Base-by-base conservation (phyloP, 2,113 vertebrate species). In the Panthera tigris region DNA sequence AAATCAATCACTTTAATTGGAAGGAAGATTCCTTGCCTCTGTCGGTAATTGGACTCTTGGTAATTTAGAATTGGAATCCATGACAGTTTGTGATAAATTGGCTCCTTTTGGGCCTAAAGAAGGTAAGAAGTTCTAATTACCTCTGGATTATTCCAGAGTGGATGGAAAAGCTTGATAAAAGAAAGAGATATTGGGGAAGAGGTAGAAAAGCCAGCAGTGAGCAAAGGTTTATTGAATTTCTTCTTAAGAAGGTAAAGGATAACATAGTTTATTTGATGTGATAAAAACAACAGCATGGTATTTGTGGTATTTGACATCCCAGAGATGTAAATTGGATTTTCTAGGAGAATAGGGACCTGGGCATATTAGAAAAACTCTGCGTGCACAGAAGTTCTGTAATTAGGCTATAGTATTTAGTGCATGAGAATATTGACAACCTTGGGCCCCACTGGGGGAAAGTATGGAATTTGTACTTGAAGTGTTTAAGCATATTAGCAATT, bases 1-100 rank as follows among this genome's bases (percentile, higher is more conserved):
- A 98, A 98, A 98, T 98, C 98, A 98, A 80, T 98, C 98, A 90
- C 93, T 98, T 98, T 99, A 99, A 98, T 98, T 98, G 97, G 98
- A 97, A 98, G 95, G 94, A 92, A 61, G 97, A 95, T 97, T 95
- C 63, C 83, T 97, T 21, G 80, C 96, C 93, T 97, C 90, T 96
- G 88, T 97, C 19, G 11, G 48, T 98, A 98, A 94, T 97, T 98
- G 96, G 97, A 87, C 97, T 98, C 97, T 68, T 97, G 97, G 94
- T 98, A 98, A 98, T 98, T 98, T 98, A 98, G 98, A 98, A 97
- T 93, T 9, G 18, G 93, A 96, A 98, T 98, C 98, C 95, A 65
- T 98, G 97, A 98, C 97, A 98, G 78, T 97, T 96, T 97, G 83
- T 97, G 97, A 97, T 98, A 98, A 98, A 98, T 98, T 98, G 94